Evolutionary conservation across 2,888 invertebrate genomes (phyloP).

Genomic region (Sisyra nigra): DNA sequence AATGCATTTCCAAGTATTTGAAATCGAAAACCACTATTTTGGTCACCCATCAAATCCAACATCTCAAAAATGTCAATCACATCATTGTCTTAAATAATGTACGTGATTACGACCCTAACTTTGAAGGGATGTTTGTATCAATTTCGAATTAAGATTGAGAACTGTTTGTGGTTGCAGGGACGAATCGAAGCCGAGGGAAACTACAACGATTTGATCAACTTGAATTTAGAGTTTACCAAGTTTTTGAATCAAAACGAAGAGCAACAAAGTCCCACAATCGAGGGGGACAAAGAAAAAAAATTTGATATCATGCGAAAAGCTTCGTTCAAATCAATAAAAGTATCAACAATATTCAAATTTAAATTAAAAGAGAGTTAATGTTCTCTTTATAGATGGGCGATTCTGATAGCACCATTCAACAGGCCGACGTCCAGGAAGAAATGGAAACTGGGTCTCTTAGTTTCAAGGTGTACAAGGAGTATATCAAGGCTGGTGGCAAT

Average conservation of each 20-base stretch:
- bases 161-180: slow-evolving; percentile 29
- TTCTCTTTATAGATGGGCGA: background rate
- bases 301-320: background rate
- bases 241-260: slow-evolving; percentile 1
- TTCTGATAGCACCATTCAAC: background rate
- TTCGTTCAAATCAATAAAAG: background rate
- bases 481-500: slow-evolving; percentile 36
- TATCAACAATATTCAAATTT: background rate
- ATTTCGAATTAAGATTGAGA: background rate
- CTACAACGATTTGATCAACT: slow-evolving; percentile 25
- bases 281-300: background rate
- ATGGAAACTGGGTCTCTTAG: slow-evolving; percentile 40
- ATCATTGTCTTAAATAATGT: slow-evolving; percentile 43
- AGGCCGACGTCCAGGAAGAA: slow-evolving; percentile 21
- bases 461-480: slow-evolving; percentile 34
- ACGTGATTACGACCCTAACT: slow-evolving; percentile 18
- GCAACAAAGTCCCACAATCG: background rate
- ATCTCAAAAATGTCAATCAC: slow-evolving; percentile 39
- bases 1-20: slow-evolving; percentile 3
- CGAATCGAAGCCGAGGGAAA: slow-evolving; percentile 40
- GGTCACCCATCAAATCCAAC: slow-evolving; percentile 65
- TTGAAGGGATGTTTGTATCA: background rate
- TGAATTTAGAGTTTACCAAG: slow-evolving; percentile 2
- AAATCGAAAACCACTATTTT: slow-evolving; percentile 44
- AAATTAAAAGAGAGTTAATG: background rate